Percentiles rank a stretch among this genome's conserved stretches.
Conservation (phyloP, 2,797 vertebrate species). For the Argya squamiceps region DNA sequence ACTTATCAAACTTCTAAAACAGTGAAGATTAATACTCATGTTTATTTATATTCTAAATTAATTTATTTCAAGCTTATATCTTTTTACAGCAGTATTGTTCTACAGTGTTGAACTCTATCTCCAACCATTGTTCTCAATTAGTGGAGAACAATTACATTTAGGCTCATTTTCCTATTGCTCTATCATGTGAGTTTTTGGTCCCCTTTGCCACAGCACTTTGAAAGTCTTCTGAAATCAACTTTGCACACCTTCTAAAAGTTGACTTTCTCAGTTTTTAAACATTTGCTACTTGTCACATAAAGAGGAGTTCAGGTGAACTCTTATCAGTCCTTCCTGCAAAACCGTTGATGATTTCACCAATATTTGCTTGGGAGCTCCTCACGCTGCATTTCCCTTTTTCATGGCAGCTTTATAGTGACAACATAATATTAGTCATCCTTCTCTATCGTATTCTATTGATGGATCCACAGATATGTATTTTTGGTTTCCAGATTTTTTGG, state of each 20-base stretch:
- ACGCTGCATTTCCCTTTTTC: not conserved
- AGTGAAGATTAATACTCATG: not conserved
- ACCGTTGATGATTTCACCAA: not conserved
- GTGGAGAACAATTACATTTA: not conserved
- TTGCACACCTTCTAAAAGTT: not conserved
- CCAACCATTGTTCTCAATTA: not conserved
- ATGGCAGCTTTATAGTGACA: not conserved
- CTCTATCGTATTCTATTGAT: not conserved
- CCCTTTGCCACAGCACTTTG: not conserved
- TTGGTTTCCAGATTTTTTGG: fast-evolving
- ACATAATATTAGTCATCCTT: not conserved
- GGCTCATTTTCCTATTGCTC: not conserved
- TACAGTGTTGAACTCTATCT: not conserved
- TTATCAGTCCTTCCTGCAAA: not conserved
- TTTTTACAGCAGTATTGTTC: not conserved
- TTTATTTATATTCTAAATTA: not conserved
- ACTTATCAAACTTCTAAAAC: not conserved
- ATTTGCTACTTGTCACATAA: not conserved
- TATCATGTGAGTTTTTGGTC: not conserved
- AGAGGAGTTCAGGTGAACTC: not conserved
- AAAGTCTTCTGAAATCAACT: not conserved
- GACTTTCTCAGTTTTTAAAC: not conserved
- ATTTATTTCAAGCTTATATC: not conserved
- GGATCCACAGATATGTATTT: not conserved
- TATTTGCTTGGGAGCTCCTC: not conserved